Conservation (phyloP, 2,113 vertebrate species). For the Ciconia stormi region DNA sequence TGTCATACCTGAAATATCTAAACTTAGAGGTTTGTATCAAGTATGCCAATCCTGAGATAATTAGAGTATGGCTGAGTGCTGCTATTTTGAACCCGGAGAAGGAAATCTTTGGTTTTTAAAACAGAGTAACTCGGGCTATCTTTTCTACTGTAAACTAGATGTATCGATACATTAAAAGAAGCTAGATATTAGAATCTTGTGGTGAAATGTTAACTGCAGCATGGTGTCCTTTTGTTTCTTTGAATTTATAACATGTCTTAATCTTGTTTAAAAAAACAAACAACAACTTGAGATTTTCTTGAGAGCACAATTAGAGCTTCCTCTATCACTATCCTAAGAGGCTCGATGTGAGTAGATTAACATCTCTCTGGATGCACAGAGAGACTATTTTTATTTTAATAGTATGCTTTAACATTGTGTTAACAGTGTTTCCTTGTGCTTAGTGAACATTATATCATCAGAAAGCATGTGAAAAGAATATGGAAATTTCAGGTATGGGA, state of each 20-base stretch:
- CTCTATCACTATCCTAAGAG: background rate
- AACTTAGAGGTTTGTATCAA: background rate
- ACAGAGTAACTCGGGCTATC: background rate
- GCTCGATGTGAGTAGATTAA: background rate
- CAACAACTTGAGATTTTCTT: background rate
- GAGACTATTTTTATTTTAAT: background rate
- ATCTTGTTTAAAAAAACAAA: background rate
- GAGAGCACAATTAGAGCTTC: background rate
- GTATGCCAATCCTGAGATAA: background rate
- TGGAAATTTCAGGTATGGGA: background rate
- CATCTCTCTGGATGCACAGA: background rate
- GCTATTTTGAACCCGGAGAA: background rate
- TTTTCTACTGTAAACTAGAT: background rate
- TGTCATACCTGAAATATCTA: background rate
- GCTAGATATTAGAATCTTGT: background rate
- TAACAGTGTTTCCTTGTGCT: background rate
- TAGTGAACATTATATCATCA: background rate
- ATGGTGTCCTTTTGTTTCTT: background rate
- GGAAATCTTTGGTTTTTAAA: background rate
- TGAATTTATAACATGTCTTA: background rate
- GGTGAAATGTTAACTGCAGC: background rate
- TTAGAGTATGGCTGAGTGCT: background rate
- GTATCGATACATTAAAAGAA: background rate
- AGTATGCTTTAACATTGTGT: background rate
- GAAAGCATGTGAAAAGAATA: background rate